Percentiles rank a stretch among this genome's conserved stretches.
phyloP scores from a whole-genome alignment of 1,140 invertebrate genomes.

The Sitophilus oryzae region DNA sequence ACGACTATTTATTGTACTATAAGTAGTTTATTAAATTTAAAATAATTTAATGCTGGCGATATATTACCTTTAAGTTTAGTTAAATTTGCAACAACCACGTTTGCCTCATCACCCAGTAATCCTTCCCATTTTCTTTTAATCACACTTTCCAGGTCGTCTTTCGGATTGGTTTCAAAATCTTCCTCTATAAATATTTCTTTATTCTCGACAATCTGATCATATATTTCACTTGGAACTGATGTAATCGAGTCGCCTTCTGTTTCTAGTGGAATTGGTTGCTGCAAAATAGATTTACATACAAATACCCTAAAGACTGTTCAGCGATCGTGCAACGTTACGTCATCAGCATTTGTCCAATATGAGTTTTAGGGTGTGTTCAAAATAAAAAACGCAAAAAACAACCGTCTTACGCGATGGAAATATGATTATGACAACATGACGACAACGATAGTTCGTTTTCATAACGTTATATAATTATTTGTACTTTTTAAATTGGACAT shows the following conservation, averaged over 20 bases:
- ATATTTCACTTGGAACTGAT: constrained; percentile 51
- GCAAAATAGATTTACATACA: no score
- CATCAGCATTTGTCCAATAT: not conserved
- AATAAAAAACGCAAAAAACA: not conserved
- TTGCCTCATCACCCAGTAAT: constrained; percentile 62
- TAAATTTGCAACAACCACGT: constrained; percentile 74
- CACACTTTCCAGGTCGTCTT: constrained; percentile 50
- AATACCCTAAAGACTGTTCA: no score
- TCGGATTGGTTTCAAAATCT: constrained; percentile 47
- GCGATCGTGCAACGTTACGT: no score
- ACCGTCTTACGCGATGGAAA: no score
- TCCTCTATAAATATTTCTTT: constrained; percentile 53
- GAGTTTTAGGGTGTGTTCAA: not conserved
- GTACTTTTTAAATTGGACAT: no score
- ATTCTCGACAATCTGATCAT: constrained; percentile 51
- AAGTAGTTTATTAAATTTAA: no score
- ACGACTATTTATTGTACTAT: no score
- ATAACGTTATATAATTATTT: no score
- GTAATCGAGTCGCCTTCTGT: constrained; percentile 59
- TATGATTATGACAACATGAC: no score
- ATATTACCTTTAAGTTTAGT: constrained; percentile 68
- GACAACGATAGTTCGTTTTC: no score
- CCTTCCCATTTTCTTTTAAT: constrained; percentile 65
- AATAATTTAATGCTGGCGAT: not conserved
- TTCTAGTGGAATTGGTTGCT: no score